These are phyloP conservation scores for Yoshiicerus persimilis DNA, from an alignment of 1,140 invertebrate species.

Conservation along the genomic window DNA sequence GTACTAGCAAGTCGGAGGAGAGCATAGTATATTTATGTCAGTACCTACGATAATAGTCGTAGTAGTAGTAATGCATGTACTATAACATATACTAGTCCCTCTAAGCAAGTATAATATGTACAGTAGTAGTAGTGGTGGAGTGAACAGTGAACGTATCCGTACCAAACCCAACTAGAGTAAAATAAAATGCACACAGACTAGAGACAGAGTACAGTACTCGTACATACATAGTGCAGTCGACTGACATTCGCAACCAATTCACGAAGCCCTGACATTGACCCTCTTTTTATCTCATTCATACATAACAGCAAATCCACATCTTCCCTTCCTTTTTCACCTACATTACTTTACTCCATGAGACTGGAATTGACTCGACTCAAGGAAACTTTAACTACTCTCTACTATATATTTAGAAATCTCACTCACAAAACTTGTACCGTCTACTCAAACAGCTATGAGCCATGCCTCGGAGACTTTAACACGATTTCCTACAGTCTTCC, in stretches of 20 bases:
- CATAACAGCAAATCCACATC: conserved; percentile 19
- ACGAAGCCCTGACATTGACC: conserved; percentile 36
- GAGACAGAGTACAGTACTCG: neutral
- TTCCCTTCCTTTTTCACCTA: conserved; percentile 20
- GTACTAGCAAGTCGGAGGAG: neutral
- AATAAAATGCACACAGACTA: neutral
- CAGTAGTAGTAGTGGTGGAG: neutral
- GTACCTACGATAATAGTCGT: neutral
- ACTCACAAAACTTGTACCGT: neutral
- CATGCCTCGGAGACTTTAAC: no score
- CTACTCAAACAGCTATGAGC: no score
- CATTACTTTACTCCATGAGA: neutral
- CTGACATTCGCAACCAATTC: conserved; percentile 33
- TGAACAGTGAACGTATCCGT: neutral
- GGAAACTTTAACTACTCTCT: neutral
- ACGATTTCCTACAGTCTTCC: no score
- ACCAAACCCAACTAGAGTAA: neutral
- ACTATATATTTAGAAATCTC: neutral
- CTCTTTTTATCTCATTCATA: conserved; percentile 32
- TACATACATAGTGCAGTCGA: conserved; percentile 7
- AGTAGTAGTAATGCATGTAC: neutral
- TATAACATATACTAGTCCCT: neutral
- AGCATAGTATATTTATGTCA: neutral
- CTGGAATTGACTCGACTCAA: neutral
- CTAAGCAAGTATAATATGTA: neutral